phyloP scores from a whole-genome alignment of 1,140 invertebrate species.

The Rhyacophila brunnea region DNA sequence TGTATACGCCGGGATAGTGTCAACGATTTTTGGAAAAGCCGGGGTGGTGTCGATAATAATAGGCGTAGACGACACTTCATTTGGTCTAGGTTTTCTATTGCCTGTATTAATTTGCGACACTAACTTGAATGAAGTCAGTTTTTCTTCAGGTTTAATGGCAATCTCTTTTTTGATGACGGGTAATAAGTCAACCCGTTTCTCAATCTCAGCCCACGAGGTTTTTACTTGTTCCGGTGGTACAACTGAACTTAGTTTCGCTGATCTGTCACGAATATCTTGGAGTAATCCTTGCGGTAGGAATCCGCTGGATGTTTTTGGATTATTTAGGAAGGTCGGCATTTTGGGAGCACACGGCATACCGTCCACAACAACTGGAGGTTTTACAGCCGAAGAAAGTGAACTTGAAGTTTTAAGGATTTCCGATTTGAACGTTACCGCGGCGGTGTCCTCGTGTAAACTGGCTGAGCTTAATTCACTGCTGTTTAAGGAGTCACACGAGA shows the following conservation, averaged over 20 bases:
- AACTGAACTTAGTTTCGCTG: conserved; percentile 47
- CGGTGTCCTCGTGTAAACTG: conserved; percentile 40
- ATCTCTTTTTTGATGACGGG: conserved; percentile 29
- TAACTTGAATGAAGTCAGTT: conserved; percentile 52
- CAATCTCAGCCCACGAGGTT: conserved; percentile 31
- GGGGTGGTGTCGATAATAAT: conserved; percentile 38
- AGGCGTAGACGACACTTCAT: conserved; percentile 27
- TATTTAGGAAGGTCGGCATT: conserved; percentile 24
- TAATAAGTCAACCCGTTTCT: conserved; percentile 5
- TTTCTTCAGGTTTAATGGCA: conserved; percentile 27
- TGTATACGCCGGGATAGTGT: conserved; percentile 6
- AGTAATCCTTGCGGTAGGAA: conserved; percentile 60
- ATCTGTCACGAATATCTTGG: conserved; percentile 61
- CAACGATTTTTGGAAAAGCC: conserved; percentile 12
- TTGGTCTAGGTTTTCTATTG: conserved; percentile 41
- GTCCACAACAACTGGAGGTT: not conserved
- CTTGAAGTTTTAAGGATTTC: conserved; percentile 19
- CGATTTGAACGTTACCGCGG: conserved; percentile 27
- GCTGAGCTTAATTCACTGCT: conserved; percentile 59
- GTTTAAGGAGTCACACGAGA: conserved; percentile 71
- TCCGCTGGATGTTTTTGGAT: conserved; percentile 34
- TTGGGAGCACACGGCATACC: conserved; percentile 19
- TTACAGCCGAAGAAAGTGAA: conserved; percentile 3
- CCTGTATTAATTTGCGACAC: conserved; percentile 51
- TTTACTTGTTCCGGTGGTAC: conserved; percentile 14